Evolutionary conservation across 2,797 vertebrate genomes (phyloP).

Genomic region (Malacoraja senta): DNA sequence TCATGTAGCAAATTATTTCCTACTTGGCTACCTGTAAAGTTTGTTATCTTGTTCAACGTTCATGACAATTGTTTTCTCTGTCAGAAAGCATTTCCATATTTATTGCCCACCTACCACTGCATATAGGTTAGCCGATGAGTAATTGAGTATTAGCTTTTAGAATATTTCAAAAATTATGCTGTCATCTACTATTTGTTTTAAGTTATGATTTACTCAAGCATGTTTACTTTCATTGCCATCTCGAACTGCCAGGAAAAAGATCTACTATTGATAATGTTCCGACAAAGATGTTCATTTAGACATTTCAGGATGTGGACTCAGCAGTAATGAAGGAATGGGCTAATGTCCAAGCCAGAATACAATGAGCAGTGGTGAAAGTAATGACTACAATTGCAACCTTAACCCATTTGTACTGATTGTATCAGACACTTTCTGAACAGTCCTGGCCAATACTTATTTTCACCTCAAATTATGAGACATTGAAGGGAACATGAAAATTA

Average conservation of each 20-base stretch:
- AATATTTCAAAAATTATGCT: background rate
- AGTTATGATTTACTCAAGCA: background rate
- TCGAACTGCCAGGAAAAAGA: background rate
- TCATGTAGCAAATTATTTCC: background rate
- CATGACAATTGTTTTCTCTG: background rate
- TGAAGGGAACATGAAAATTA: background rate
- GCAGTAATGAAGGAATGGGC: background rate
- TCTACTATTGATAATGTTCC: background rate
- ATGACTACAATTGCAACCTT: no score
- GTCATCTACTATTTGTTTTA: background rate
- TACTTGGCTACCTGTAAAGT: background rate
- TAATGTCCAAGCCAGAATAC: background rate
- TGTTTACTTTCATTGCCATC: no score
- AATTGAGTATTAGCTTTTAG: background rate
- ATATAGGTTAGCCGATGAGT: background rate
- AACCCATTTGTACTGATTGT: no score
- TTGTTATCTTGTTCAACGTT: background rate
- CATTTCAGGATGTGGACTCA: background rate
- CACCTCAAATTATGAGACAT: no score
- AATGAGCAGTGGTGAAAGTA: background rate
- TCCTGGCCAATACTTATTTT: no score
- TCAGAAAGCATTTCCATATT: background rate
- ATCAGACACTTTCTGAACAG: no score
- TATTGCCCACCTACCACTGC: background rate
- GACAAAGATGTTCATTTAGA: background rate